Conservation (phyloP, 1,140 invertebrate genomes). For the Zophobas atratus region DNA sequence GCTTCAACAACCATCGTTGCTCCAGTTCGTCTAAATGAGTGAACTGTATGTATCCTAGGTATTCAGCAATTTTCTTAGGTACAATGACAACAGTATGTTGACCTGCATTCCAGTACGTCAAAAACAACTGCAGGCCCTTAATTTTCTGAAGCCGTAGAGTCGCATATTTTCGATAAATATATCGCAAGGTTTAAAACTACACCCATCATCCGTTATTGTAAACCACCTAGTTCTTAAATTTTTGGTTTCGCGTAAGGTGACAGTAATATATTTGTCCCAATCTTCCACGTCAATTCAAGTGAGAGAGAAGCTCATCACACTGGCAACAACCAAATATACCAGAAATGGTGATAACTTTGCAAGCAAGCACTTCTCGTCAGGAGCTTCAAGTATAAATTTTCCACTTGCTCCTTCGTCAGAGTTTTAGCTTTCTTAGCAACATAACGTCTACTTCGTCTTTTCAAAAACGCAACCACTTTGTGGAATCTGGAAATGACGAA, state of each 20-base stretch:
- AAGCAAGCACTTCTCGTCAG: neutral
- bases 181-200: constrained; percentile 11
- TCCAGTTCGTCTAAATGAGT: neutral
- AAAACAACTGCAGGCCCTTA: neutral
- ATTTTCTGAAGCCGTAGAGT: neutral
- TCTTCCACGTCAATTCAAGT: neutral
- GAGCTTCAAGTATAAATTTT: neutral
- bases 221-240: neutral
- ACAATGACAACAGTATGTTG: neutral
- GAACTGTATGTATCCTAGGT: neutral
- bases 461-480: neutral
- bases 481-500: neutral
- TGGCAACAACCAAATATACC: neutral
- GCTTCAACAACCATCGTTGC: neutral
- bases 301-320: neutral
- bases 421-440: neutral
- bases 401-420: constrained; percentile 1
- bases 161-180: neutral
- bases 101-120: neutral
- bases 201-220: constrained; percentile 5
- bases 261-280: neutral
- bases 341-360: neutral
- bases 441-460: neutral
- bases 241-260: constrained; percentile 3
- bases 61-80: neutral